phyloP scores from a whole-genome alignment of 1,140 invertebrate species.

The Sitobion miscanthi region DNA sequence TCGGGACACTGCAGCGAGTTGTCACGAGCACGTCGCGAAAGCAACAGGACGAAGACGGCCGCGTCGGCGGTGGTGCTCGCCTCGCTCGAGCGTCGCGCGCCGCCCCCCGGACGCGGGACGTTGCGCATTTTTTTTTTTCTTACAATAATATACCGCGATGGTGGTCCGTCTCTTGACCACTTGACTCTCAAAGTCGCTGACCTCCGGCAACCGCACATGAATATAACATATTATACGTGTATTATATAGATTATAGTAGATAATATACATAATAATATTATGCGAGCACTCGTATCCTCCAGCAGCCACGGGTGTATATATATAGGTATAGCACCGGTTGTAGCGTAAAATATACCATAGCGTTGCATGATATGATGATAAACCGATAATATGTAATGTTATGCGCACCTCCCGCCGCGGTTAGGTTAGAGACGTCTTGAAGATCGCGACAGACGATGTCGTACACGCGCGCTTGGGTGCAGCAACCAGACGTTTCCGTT shows the following conservation, averaged over 20 bases:
- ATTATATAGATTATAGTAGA: too few relatives aligned
- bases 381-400: not conserved
- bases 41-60: not conserved
- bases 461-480: too few relatives aligned
- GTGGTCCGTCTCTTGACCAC: not conserved
- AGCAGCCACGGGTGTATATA: too few relatives aligned
- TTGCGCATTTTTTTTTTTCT: not conserved
- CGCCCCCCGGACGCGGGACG: not conserved
- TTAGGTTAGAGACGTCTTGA: not conserved
- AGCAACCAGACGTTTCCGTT: not conserved
- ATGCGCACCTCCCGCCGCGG: too few relatives aligned
- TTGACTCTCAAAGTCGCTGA: not conserved
- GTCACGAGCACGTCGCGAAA: not conserved
- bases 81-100: not conserved
- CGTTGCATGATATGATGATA: not conserved
- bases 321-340: too few relatives aligned
- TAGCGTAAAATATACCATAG: not conserved
- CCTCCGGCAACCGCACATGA: not conserved
- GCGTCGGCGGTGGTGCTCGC: not conserved
- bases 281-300: not conserved
- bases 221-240: not conserved
- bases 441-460: not conserved
- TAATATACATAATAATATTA: not conserved
- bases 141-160: not conserved
- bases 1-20: not conserved